phyloP scores from a whole-genome alignment of 2,797 vertebrate species.

The Coregonus ussuriensis region DNA sequence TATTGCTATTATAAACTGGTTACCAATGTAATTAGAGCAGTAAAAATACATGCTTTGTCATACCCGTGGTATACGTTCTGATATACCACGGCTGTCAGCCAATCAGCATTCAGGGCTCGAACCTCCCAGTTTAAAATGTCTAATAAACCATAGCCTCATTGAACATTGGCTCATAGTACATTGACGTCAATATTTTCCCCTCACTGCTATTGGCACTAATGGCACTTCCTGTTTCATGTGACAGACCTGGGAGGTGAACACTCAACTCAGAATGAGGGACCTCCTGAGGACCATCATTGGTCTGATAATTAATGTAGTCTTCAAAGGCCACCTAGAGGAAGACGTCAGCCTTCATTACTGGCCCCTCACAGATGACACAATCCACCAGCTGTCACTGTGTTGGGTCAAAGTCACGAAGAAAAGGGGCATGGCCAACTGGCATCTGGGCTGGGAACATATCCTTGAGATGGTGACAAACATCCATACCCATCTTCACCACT shows the following conservation, averaged over 20 bases:
- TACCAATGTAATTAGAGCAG: too few species aligned
- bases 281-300: background rate
- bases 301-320: background rate
- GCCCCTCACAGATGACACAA: background rate
- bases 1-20: too few species aligned
- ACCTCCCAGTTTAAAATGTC: too few species aligned
- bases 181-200: background rate
- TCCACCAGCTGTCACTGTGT: background rate
- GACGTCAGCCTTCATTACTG: background rate
- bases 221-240: background rate
- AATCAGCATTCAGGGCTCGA: too few species aligned
- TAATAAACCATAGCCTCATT: background rate
- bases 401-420: background rate
- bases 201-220: background rate
- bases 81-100: too few species aligned
- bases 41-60: too few species aligned
- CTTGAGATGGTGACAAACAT: conserved; percentile 14
- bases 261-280: background rate
- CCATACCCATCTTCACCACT: conserved; percentile 19
- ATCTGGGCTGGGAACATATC: background rate
- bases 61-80: too few species aligned
- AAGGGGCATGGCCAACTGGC: background rate
- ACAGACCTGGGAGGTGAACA: background rate
- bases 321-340: background rate
- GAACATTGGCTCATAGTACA: background rate